These are phyloP conservation scores for Tipula helvola DNA, from an alignment of 2,888 invertebrate species.

Conservation along the genomic window DNA sequence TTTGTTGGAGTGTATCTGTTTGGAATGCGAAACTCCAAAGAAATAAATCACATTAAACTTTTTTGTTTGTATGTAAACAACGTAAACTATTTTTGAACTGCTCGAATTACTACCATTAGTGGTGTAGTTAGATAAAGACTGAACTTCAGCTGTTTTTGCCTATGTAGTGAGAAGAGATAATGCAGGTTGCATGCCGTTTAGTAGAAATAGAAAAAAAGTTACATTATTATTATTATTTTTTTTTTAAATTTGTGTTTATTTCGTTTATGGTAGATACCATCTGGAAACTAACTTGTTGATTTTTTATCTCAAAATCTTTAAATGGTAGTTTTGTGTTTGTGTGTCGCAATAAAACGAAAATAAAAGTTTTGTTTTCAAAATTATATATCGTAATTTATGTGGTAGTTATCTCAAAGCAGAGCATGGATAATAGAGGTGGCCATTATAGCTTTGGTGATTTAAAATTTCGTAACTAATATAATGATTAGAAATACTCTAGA, in stretches of 20 bases:
- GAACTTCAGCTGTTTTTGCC: neutral
- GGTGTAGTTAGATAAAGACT: neutral
- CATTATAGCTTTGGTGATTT: neutral
- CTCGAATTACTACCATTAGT: neutral
- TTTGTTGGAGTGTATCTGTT: neutral
- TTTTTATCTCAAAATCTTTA: neutral
- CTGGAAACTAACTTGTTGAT: neutral
- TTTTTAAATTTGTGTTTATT: neutral
- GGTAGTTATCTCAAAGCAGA: neutral
- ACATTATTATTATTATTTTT: too few relatives aligned
- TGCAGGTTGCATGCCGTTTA: neutral
- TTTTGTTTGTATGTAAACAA: neutral
- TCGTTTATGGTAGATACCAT: neutral
- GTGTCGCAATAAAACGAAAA: neutral
- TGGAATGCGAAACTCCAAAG: neutral
- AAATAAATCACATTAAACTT: neutral
- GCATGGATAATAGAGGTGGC: neutral
- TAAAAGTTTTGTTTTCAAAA: neutral
- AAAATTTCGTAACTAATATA: neutral
- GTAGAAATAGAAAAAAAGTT: neutral
- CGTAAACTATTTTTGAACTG: neutral
- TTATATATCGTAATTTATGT: neutral
- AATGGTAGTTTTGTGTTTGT: neutral
- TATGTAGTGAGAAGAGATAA: neutral
- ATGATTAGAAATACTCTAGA: too few relatives aligned